A percentile compares a stretch with the other conserved stretches of the same genome.
Conservation (phyloP, 1,140 invertebrate genomes). For the Euwallacea similis region DNA sequence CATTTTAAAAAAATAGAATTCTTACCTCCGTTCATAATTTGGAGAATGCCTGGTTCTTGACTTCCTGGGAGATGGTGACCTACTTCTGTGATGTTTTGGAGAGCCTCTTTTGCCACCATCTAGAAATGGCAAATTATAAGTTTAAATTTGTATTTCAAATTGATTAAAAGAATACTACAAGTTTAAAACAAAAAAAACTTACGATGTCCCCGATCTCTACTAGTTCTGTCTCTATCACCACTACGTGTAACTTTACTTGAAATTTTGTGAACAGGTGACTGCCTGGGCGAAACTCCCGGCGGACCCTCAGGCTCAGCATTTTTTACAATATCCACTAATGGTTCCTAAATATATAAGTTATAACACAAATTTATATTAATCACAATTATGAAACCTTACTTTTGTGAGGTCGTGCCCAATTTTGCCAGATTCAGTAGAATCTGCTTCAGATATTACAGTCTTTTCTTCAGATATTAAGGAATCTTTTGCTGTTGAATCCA, state of each 20-base stretch:
- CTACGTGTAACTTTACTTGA: slow-evolving; percentile 23
- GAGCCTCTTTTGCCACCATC: slow-evolving; percentile 1
- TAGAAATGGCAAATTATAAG: neutral
- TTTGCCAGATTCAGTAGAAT: slow-evolving; percentile 51
- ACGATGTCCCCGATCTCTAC: slow-evolving; percentile 26
- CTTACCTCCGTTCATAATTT: slow-evolving; percentile 19
- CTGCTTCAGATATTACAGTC: slow-evolving; percentile 53
- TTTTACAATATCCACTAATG: slow-evolving; percentile 9
- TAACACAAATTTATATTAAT: neutral
- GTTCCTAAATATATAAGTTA: slow-evolving; percentile 7
- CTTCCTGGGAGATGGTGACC: slow-evolving; percentile 24
- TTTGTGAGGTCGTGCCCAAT: slow-evolving; percentile 28
- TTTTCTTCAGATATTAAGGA: slow-evolving; percentile 52
- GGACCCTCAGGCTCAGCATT: slow-evolving; percentile 43
- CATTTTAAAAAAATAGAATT: too few relatives aligned
- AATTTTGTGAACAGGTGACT: slow-evolving; percentile 27
- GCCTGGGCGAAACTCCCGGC: slow-evolving; percentile 47
- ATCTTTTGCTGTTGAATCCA: slow-evolving; percentile 33
- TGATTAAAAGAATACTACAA: slow-evolving; percentile 13
- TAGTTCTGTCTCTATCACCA: slow-evolving; percentile 15
- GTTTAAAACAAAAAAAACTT: slow-evolving; percentile 17
- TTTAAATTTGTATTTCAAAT: neutral
- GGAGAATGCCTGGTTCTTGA: slow-evolving; percentile 26
- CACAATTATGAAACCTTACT: slow-evolving; percentile 12
- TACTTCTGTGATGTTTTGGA: slow-evolving; percentile 13